Evolutionary conservation across 2,113 vertebrate genomes (phyloP), one percentile per base, ranked within the genome.

Genomic region (Guaruba guarouba): DNA sequence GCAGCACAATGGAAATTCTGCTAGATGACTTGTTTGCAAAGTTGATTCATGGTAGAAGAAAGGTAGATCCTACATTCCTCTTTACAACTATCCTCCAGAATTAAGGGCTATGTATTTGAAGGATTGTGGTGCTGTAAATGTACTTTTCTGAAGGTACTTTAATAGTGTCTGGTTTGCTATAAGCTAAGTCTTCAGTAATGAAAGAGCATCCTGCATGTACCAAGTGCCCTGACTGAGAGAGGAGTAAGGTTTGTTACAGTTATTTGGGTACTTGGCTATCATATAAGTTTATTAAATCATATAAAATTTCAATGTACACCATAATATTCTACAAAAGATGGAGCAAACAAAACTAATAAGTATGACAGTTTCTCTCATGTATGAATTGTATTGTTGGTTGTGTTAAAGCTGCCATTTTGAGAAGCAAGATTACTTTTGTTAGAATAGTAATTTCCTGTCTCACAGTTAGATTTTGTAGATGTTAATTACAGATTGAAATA

Each of bases 211-310:
- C 89, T 33, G 7, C 9, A 18, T 43, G 63, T 44, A 93, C 67
- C 77, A 87, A 94, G 41, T 88, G 55, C 90, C 70, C 94, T 80
- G 54, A 96, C 97, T 96, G 96, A 97, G 92, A 94, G 82, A 95
- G 89, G 49, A 96, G 75, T 80, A 89, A 68, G 54, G 91, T 97
- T 97, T 97, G 95, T 97, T 98, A 97, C 88, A 95, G 93, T 97
- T 97, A 96, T 96, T 89, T 79, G 95, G 94, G 95, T 98, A 92
- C 87, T 97, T 97, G 96, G 95, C 93, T 97, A 96, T 97, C 97
- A 97, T 98, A 93, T 97, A 98, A 97, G 95, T 97, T 98, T 98
- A 98, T 98, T 97, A 98, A 98, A 98, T 98, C 95, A 96, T 96
- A 96, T 97, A 97, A 97, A 98, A 97, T 98, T 98, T 98, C 97